A percentile compares a stretch with the other conserved stretches of the same genome.
Evolutionary conservation across 2,888 invertebrate genomes (phyloP).

Genomic region (Stegophylla sp.): DNA sequence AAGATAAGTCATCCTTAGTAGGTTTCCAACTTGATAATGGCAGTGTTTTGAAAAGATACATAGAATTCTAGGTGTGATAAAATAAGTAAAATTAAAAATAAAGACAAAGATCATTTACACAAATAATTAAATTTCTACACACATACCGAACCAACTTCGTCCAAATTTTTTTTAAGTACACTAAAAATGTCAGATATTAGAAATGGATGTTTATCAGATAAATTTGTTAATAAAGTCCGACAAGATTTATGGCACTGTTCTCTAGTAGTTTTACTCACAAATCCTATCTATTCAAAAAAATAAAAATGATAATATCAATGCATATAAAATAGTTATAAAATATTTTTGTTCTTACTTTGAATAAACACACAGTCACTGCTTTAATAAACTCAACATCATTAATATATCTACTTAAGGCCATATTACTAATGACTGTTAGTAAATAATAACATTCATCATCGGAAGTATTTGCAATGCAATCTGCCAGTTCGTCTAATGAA

Average conservation of each 20-base stretch:
- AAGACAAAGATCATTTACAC: slow-evolving; percentile 22
- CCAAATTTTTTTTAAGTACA: slow-evolving; percentile 70
- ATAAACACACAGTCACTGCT: slow-evolving; percentile 73
- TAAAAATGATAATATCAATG: slow-evolving; percentile 32
- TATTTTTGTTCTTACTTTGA: slow-evolving; percentile 68
- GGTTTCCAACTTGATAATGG: slow-evolving; percentile 76
- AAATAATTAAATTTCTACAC: slow-evolving; percentile 20
- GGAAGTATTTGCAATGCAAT: slow-evolving; percentile 71
- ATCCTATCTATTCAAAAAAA: slow-evolving; percentile 72
- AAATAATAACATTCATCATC: slow-evolving; percentile 80
- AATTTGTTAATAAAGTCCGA: slow-evolving; percentile 74
- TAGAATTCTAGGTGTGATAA: slow-evolving; percentile 61
- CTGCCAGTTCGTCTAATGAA: slow-evolving; percentile 68
- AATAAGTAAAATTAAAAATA: slow-evolving; percentile 2
- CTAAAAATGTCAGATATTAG: slow-evolving; percentile 74
- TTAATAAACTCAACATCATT: slow-evolving; percentile 73
- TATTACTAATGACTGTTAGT: slow-evolving; percentile 79
- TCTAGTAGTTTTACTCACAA: slow-evolving; percentile 73
- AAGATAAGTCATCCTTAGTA: slow-evolving; percentile 71
- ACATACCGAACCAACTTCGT: slow-evolving; percentile 69
- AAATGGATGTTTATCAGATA: slow-evolving; percentile 74
- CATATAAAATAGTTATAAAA: slow-evolving; percentile 28
- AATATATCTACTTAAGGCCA: slow-evolving; percentile 73
- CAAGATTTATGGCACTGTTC: slow-evolving; percentile 79
- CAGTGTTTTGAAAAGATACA: slow-evolving; percentile 77